Evolutionary conservation across 2,113 vertebrate species (phyloP), one percentile per base, ranked within the genome.

Genomic region (Pristiophorus japonicus): DNA sequence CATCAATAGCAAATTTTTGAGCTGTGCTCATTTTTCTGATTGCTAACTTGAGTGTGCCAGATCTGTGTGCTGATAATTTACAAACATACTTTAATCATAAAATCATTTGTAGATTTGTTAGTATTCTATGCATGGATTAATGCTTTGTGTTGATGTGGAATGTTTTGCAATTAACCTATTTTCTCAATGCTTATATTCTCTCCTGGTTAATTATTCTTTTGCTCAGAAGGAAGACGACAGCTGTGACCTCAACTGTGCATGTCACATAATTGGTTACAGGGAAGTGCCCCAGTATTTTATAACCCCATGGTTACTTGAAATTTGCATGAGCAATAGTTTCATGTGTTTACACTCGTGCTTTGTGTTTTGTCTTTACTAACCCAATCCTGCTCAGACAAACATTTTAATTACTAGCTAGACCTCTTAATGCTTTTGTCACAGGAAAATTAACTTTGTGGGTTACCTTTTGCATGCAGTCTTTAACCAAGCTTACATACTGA

Each of bases 361-460:
- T 91, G 34, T 94, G 91, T 94, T 94, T 94, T 94, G 66, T 70
- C 66, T 94, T 94, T 94, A 94, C 93, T 94, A 94, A 94, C 93
- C 92, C 24, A 70, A 70, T 70, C 93, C 93, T 94, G 42, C 65
- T 47, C 93, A 94, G 93, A 94, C 93, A 94, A 94, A 70, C 93
- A 94, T 94, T 94, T 94, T 67, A 94, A 70, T 70, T 45, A 73
- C 20, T 94, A 18, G 93, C 27, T 94, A 27, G 63, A 70, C 66
- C 45, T 67, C 92, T 70, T 47, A 73, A 94, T 73, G 38, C 66
- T 94, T 94, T 59, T 59, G 45, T 59, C 42, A 47, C 65, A 70
- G 30, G 45, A 94, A 70, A 94, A 34, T 94, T 94, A 70, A 94
- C 27, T 85, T 27, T 47, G 42, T 34, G 45, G 65, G 66, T 34